phyloP scores from a whole-genome alignment of 2,113 vertebrate species.

The Drymodes brunneopygia region DNA sequence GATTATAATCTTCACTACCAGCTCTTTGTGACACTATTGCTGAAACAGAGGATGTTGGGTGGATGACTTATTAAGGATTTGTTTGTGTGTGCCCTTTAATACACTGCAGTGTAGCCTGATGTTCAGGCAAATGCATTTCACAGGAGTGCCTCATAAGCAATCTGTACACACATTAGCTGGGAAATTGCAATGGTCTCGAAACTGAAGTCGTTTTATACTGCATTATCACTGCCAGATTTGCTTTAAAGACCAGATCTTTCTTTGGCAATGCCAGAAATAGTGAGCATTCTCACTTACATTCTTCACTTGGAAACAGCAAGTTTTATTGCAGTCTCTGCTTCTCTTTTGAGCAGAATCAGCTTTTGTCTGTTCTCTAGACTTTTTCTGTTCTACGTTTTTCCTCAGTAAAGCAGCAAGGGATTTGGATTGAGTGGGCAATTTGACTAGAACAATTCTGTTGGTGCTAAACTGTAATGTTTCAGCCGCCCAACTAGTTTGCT shows the following conservation, averaged over 20 bases:
- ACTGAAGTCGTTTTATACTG: not conserved
- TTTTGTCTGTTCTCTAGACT: not conserved
- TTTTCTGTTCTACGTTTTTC: not conserved
- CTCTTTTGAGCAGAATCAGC: not conserved
- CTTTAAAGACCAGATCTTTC: not conserved
- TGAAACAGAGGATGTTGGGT: not conserved
- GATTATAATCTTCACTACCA: not conserved
- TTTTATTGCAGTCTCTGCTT: not conserved
- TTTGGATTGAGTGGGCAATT: not conserved
- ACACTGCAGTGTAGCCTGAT: not conserved
- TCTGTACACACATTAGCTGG: not conserved
- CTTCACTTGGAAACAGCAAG: not conserved
- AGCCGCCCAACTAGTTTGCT: not conserved
- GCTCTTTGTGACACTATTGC: not conserved
- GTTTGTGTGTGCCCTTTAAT: not conserved
- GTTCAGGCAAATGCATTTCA: not conserved
- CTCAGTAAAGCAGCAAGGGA: not conserved
- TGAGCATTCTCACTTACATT: not conserved
- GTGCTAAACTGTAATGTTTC: not conserved
- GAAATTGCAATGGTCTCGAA: not conserved
- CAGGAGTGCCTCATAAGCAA: not conserved
- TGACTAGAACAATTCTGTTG: not conserved
- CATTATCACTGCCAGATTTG: not conserved
- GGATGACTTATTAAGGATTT: not conserved
- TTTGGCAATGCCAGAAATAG: not conserved